These are phyloP conservation scores for Cyrtorhinus lividipennis DNA, from an alignment of 1,140 invertebrate species.

Conservation along the genomic window DNA sequence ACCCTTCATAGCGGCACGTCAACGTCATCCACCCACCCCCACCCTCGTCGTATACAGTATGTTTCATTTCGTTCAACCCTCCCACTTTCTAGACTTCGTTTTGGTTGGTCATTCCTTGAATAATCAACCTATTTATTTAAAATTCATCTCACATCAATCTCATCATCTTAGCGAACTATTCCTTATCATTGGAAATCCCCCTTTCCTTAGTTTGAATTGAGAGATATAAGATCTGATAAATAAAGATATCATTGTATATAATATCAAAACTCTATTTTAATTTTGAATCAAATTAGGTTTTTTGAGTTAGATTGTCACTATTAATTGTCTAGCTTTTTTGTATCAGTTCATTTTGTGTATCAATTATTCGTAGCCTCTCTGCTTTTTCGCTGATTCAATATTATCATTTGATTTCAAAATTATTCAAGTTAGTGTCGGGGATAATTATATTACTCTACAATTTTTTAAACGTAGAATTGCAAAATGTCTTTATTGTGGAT, in stretches of 20 bases:
- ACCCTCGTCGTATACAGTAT: background rate
- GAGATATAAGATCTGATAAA: slow-evolving; percentile 22
- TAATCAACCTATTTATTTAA: background rate
- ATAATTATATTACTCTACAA: background rate
- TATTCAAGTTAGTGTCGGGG: background rate
- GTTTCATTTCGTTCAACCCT: background rate
- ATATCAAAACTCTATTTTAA: background rate
- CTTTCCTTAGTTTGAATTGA: slow-evolving; percentile 19
- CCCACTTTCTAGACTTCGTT: background rate
- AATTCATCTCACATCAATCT: background rate
- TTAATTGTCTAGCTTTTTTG: too few relatives aligned
- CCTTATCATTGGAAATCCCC: background rate
- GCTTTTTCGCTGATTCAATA: background rate
- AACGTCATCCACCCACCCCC: too few relatives aligned
- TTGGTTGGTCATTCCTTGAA: background rate
- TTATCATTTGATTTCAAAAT: background rate
- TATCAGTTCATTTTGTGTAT: background rate
- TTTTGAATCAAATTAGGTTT: background rate
- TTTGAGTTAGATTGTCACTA: background rate
- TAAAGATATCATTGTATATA: slow-evolving; percentile 14
- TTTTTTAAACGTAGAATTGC: too few relatives aligned
- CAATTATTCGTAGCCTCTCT: background rate
- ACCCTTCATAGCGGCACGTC: background rate
- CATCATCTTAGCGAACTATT: background rate
- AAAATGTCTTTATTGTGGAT: too few relatives aligned